Evolutionary conservation across 1,140 invertebrate species (phyloP), one percentile per base, ranked within the genome.

Genomic region (Eupristina koningsbergeri): DNA sequence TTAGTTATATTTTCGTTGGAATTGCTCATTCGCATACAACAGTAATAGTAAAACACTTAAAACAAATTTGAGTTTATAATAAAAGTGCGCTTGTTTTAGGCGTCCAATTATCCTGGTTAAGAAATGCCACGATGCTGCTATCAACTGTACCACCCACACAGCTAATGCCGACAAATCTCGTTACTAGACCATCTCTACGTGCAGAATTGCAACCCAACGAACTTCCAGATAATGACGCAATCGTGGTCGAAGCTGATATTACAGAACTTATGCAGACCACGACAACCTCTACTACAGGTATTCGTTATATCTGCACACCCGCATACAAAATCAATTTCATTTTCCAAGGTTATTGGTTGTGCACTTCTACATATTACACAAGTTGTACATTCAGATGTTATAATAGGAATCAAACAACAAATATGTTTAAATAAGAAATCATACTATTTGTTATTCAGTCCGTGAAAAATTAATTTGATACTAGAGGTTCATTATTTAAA

Each of bases 101-200:
- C 3, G 90, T 89, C 29, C 89, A 90, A 80, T 80, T 92, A 63
- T 89, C 89, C 0, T 93, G 92, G 92, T 61, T 92, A 78, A 91
- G 91, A 78, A 92, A 92, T 81, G 89, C 88, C 13, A 90, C 90
- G 36, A 85, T 88, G 69, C 85, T 90, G 9, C 41, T 91, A 39
- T 90, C 90, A 7, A 89, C 91, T 0, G 83, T 87, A 36, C 75
- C 86, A 19, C 87, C 89, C 19, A 89, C 85, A 47, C 86, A 89
- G 47, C 79, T 88, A 22, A 87, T 91, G 64, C 89, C 90, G 11
- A 77, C 85, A n/a, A 89, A 91, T 83, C 80, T 91, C 80, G 88
- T 90, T 47, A 91, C 89, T 0, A 87, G 88, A 63, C 87, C 90
- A 36, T 85, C 87, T 77, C 84, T 87, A 69, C 84, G 85, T 22